phyloP scores from a whole-genome alignment of 2,797 vertebrate species.

The Saxicola maurus region DNA sequence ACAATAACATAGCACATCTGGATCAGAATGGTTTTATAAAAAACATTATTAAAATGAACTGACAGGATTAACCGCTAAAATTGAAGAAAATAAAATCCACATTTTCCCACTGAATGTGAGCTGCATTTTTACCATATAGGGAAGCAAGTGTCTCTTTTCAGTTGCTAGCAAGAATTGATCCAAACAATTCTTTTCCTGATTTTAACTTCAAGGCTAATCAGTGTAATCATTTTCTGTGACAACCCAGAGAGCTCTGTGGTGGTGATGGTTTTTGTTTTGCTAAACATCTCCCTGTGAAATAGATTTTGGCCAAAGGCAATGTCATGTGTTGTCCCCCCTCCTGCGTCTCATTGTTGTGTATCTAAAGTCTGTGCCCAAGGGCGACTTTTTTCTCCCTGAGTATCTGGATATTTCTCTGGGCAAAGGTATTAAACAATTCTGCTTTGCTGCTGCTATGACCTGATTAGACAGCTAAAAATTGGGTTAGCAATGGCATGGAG shows the following conservation, averaged over 20 bases:
- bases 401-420: background rate
- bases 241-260: background rate
- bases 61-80: slow-evolving; percentile 20
- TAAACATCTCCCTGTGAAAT: slow-evolving; percentile 14
- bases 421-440: slow-evolving; percentile 5
- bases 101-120: slow-evolving; percentile 18
- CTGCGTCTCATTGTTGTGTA: background rate
- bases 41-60: slow-evolving; percentile 38
- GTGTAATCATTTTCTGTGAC: background rate
- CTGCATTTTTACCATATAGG: slow-evolving; percentile 45
- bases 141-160: background rate
- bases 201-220: slow-evolving; percentile 24
- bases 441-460: background rate
- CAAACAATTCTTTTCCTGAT: background rate
- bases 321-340: background rate
- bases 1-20: slow-evolving; percentile 19
- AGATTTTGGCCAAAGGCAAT: slow-evolving; percentile 31
- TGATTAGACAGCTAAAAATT: background rate
- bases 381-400: background rate
- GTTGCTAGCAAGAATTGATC: slow-evolving; percentile 8
- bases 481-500: background rate
- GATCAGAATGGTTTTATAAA: slow-evolving; percentile 10
- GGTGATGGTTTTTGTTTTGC: slow-evolving; percentile 17
- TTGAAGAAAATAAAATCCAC: slow-evolving; percentile 45
- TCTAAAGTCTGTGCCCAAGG: slow-evolving; percentile 1